Evolutionary conservation across 2,113 vertebrate species (phyloP), one percentile per base, ranked within the genome.

Genomic region (Dendropsophus ebraccatus): DNA sequence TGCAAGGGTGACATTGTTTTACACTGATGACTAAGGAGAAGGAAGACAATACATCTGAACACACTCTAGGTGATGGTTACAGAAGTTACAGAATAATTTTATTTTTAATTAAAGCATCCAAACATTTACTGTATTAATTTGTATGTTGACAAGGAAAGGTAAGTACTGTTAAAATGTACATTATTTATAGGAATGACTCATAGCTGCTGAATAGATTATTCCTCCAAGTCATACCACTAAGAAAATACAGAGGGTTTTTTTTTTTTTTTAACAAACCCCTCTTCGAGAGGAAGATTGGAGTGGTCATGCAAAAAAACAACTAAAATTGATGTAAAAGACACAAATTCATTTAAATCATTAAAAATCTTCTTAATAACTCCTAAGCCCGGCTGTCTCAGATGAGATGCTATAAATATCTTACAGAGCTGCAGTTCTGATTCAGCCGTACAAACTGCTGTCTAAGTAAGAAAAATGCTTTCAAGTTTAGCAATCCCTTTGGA

Each of bases 401-500:
- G 23, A 52, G 30, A 28, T 25, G n/a, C 47, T 75, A 28, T 76
- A 50, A 50, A 28, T 3, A 1, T 28, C 12, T 76, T 76, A n/a
- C 9, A 28, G 87, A 49, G 30, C 79, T 88, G 35, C 70, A 37
- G 30, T 23, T 87, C 19, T 90, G 90, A 90, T 72, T 65, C 87
- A 88, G 75, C 73, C 89, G 67, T 73, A 88, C 83, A 87, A 85
- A 85, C 87, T 82, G 82, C 87, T 81, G 79, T 83, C 87, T 89
- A 79, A 82, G 87, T 92, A 91, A 28, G 91, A 87, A 90, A 30
- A 92, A 91, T 79, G 87, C 74, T 90, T 90, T 78, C 81, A 91
- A 90, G 81, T 83, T 90, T 91, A 92, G 85, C 60, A 56, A 88
- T 5, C 90, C 88, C 90, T 56, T 6, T 50, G 82, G 67, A 75